Evolutionary conservation across 2,113 vertebrate genomes (phyloP).

Genomic region (Petrocephalus microphthalmus): DNA sequence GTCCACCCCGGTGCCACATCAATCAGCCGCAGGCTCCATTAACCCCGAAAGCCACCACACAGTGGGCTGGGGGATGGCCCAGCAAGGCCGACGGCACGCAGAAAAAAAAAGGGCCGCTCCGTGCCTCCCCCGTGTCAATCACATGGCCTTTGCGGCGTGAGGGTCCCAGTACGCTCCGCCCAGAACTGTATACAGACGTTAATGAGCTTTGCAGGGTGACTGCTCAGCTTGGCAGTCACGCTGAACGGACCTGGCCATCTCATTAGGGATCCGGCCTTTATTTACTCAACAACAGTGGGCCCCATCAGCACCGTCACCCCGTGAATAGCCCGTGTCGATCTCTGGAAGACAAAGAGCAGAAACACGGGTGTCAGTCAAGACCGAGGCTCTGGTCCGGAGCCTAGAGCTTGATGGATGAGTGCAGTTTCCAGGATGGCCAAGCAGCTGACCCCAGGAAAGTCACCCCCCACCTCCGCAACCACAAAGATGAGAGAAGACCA

Average conservation of each 20-base stretch:
- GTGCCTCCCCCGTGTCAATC: constrained; percentile 5
- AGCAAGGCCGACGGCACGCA: background rate
- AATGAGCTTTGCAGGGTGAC: constrained; percentile 31
- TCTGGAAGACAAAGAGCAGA: background rate
- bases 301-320: background rate
- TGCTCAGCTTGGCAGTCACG: constrained; percentile 38
- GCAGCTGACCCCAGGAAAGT: background rate
- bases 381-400: background rate
- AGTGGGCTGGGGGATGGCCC: constrained; percentile 12
- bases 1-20: background rate
- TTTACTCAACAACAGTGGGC: background rate
- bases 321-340: background rate
- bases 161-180: constrained; percentile 24
- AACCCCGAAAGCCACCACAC: constrained; percentile 5
- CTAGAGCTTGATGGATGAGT: background rate
- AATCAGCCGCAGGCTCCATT: background rate
- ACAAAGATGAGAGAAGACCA: constrained; percentile 26
- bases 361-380: background rate
- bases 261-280: background rate
- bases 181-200: constrained; percentile 25
- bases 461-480: background rate
- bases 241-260: constrained; percentile 4
- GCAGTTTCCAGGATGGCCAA: background rate
- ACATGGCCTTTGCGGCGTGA: constrained; percentile 20
- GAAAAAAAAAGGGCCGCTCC: background rate